phyloP scores from a whole-genome alignment of 2,113 vertebrate genomes.

The Syrrhaptes paradoxus region DNA sequence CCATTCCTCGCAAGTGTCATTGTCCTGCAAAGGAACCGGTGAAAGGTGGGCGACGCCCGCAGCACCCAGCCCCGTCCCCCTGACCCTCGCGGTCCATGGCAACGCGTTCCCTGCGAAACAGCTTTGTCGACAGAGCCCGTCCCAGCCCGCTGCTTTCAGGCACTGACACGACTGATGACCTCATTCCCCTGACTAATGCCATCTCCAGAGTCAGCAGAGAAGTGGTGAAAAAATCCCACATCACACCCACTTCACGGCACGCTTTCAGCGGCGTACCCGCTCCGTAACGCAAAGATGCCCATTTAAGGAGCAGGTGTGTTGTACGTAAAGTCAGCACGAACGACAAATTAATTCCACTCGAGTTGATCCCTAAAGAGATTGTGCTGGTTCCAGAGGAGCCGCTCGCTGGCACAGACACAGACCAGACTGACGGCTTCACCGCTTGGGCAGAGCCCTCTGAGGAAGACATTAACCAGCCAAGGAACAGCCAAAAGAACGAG shows the following conservation, averaged over 20 bases:
- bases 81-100: fast-evolving
- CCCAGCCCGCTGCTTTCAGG: slow-evolving; percentile 6
- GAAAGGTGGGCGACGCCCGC: not conserved
- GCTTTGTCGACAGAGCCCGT: not conserved
- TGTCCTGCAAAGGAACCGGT: slow-evolving; percentile 7
- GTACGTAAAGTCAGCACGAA: not conserved
- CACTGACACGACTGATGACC: slow-evolving; percentile 5
- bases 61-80: not conserved
- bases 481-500: not conserved
- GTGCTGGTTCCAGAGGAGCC: not conserved
- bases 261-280: not conserved
- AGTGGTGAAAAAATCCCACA: not conserved
- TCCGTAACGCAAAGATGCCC: not conserved
- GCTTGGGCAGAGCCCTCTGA: not conserved
- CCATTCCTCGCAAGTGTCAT: slow-evolving; percentile 95
- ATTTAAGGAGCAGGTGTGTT: slow-evolving; percentile 37
- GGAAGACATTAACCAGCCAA: not conserved
- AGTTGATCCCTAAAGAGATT: slow-evolving; percentile 16
- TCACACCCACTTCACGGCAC: not conserved
- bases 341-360: not conserved
- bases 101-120: fast-evolving
- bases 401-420: not conserved
- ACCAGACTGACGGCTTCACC: not conserved
- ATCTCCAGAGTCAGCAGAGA: slow-evolving; percentile 8
- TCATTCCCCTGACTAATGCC: slow-evolving; percentile 28